Evolutionary conservation across 2,888 invertebrate species (phyloP).

Genomic region (Silvanus unidentatus): DNA sequence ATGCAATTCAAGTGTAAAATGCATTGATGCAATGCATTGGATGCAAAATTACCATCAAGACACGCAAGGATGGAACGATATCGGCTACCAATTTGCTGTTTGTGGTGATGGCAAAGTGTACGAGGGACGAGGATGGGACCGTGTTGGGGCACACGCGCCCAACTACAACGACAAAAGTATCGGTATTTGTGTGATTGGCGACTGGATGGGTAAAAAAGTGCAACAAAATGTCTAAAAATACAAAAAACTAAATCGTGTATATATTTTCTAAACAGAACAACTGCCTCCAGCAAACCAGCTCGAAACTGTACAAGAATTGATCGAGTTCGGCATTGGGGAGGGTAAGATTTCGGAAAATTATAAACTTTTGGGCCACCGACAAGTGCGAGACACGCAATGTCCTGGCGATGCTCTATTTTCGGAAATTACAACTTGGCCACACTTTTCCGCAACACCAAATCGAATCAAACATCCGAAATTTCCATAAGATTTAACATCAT

Average conservation of each 20-base stretch:
- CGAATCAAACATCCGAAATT: too few relatives aligned
- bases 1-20: constrained; percentile 52
- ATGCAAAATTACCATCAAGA: constrained; percentile 63
- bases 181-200: constrained; percentile 67
- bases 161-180: constrained; percentile 62
- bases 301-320: constrained; percentile 53
- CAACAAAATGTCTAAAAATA: too few relatives aligned
- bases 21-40: constrained; percentile 52
- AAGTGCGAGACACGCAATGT: constrained; percentile 59
- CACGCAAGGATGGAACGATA: constrained; percentile 60
- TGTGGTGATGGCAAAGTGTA: constrained; percentile 69
- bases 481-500: too few relatives aligned
- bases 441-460: constrained; percentile 33
- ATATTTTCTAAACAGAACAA: constrained; percentile 46
- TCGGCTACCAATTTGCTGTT: constrained; percentile 65
- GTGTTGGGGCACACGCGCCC: constrained; percentile 65
- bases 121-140: constrained; percentile 65
- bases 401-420: constrained; percentile 58
- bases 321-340: constrained; percentile 55
- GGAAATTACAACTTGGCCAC: constrained; percentile 60
- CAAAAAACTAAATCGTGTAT: constrained; percentile 1
- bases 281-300: constrained; percentile 57
- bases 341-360: constrained; percentile 57
- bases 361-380: constrained; percentile 59
- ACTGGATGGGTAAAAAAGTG: constrained; percentile 60